Evolutionary conservation across 2,113 vertebrate species (phyloP), one percentile per base, ranked within the genome.

Genomic region (Eidolon helvum): DNA sequence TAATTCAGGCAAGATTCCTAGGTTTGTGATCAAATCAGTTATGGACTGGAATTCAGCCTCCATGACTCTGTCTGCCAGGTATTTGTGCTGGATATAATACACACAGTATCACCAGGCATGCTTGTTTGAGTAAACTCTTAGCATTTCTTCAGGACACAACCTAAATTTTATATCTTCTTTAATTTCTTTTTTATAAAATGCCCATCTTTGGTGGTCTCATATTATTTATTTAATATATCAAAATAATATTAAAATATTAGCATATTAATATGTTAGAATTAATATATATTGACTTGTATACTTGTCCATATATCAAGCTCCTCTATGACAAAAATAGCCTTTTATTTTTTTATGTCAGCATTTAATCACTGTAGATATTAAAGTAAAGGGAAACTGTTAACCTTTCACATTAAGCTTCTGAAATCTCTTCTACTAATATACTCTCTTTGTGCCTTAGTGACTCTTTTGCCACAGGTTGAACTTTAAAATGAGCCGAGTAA

Each of bases 341-440:
- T 69, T 18, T 5, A 59, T 28, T 35, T 72, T 53, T 84, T 84
- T 55, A 68, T 59, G 10, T 28, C 79, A 43, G 4, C 21, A 53
- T 80, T 94, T 87, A 45, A 53, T 88, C 82, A 87, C 19, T 65
- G 21, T 65, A 38, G 71, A 55, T 74, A 69, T 6, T 57, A 28
- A 12, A 66, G 26, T 69, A 74, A 84, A 77, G 16, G 14, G 53
- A 75, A 92, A 50, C 2, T 43, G 16, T 66, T 87, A 68, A 26
- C 10, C 33, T 80, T 92, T 91, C 77, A 40, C 12, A 28, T 72
- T 72, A 83, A 63, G 30, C 7, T 78, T 2, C 30, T 78, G 21
- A 77, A 68, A 22, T 79, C 28, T 4, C 43, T 45, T 33, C 30
- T 4, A 65, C 86, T 90, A 43, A 22, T 79, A 48, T 5, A 71